Evolutionary conservation across 2,797 vertebrate genomes (phyloP).

Genomic region (Halcyon chelicuti): DNA sequence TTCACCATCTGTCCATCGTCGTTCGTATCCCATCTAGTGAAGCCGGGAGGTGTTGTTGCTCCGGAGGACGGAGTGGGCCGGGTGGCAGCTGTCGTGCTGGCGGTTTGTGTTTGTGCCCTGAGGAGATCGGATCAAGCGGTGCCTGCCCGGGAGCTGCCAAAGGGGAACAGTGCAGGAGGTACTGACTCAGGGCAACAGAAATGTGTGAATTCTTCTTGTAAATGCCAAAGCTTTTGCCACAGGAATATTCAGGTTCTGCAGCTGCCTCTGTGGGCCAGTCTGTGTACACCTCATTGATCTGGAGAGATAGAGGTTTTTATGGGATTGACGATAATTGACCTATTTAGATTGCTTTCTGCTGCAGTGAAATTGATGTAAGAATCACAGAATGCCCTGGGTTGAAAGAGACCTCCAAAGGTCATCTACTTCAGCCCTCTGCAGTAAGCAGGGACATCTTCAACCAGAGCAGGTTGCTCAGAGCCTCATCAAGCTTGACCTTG

Average conservation of each 20-base stretch:
- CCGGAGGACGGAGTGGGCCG: accelerated
- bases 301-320: background rate
- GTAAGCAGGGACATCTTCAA: too few relatives aligned
- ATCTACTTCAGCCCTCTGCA: too few relatives aligned
- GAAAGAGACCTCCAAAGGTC: too few relatives aligned
- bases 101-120: background rate
- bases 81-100: background rate
- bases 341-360: background rate
- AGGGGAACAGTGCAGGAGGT: background rate
- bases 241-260: background rate
- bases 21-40: background rate
- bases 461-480: too few relatives aligned
- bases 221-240: background rate
- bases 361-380: background rate
- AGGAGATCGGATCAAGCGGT: background rate
- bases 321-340: background rate
- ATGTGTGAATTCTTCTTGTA: background rate
- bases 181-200: accelerated
- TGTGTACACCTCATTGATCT: background rate
- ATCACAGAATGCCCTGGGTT: too few relatives aligned
- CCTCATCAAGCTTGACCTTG: too few relatives aligned
- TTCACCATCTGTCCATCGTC: conserved; percentile 40
- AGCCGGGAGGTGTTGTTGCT: background rate
- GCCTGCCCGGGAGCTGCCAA: background rate
- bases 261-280: background rate